Conservation (phyloP, 2,888 invertebrate genomes). For the Dorcus hopei region DNA sequence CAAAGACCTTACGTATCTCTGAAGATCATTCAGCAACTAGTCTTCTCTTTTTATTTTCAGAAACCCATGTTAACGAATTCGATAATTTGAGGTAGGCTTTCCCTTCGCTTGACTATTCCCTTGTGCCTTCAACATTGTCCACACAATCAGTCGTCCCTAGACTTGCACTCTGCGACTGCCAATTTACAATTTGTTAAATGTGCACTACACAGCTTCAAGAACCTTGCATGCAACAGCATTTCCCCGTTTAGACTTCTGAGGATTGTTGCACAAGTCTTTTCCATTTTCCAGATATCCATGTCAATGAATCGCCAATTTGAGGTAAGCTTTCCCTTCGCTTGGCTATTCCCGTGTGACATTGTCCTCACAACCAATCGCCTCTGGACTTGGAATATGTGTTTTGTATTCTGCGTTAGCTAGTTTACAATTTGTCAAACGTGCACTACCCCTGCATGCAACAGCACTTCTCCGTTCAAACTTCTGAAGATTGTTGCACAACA, state of each 20-base stretch:
- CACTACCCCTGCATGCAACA: conserved; percentile 54
- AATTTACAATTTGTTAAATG: conserved; percentile 43
- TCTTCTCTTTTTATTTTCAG: too few species aligned
- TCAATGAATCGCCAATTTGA: too few species aligned
- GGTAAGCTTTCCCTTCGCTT: conserved; percentile 44
- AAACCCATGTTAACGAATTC: too few species aligned
- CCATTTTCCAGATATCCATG: conserved; percentile 67
- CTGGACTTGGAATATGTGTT: conserved; percentile 47
- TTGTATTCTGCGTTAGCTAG: conserved; percentile 12
- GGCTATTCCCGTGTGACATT: conserved; percentile 34
- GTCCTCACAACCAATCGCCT: conserved; percentile 51
- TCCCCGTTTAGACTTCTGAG: conserved; percentile 64
- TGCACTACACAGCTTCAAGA: conserved; percentile 56
- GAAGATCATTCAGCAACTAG: too few species aligned
- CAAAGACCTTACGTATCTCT: too few species aligned
- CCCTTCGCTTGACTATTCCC: too few species aligned
- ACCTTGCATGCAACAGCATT: conserved; percentile 59
- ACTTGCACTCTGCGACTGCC: neutral
- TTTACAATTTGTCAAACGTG: too few species aligned
- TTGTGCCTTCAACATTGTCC: too few species aligned
- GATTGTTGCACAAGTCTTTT: conserved; percentile 60
- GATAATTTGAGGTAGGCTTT: too few species aligned
- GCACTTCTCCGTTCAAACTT: conserved; percentile 63
- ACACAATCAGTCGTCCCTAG: too few species aligned
- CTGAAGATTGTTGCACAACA: conserved; percentile 23